These are phyloP conservation scores for Patagioenas fasciata DNA, from an alignment of 2,113 vertebrate genomes.

Conservation along the genomic window DNA sequence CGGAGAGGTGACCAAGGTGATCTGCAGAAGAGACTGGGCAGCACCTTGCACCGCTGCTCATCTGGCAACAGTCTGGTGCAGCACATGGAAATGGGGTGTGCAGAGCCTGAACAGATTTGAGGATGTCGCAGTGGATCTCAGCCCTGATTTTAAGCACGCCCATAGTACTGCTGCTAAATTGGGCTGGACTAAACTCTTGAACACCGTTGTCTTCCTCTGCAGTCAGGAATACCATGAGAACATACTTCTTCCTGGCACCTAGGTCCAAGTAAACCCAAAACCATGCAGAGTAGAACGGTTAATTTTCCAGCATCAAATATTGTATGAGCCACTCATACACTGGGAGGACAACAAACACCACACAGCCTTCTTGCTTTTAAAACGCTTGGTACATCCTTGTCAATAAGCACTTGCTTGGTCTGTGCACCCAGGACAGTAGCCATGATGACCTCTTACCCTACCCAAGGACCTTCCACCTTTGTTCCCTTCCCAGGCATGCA, in stretches of 20 bases:
- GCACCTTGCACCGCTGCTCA: not conserved
- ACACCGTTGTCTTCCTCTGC: not conserved
- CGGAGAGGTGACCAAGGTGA: accelerated
- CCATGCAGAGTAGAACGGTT: not conserved
- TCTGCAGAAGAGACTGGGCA: not conserved
- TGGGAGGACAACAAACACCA: not conserved
- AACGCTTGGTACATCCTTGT: not conserved
- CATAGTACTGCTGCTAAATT: not conserved
- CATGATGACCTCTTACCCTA: not conserved
- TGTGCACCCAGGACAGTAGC: not conserved
- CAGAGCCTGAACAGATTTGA: not conserved
- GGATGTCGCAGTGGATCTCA: not conserved
- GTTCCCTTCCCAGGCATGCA: not conserved
- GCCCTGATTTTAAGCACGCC: not conserved
- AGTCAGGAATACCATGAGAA: not conserved
- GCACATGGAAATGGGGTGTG: not conserved
- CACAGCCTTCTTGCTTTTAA: not conserved
- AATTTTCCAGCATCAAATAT: not conserved
- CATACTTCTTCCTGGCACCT: not conserved
- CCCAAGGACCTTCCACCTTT: not conserved
- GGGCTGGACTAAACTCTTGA: too few relatives aligned
- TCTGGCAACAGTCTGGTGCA: not conserved
- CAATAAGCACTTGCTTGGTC: not conserved
- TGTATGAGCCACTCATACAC: not conserved
- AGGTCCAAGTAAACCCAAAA: not conserved